Percentiles rank a stretch among this genome's conserved stretches.
Conservation (phyloP, 2,113 vertebrate species). For the Heterotis niloticus region DNA sequence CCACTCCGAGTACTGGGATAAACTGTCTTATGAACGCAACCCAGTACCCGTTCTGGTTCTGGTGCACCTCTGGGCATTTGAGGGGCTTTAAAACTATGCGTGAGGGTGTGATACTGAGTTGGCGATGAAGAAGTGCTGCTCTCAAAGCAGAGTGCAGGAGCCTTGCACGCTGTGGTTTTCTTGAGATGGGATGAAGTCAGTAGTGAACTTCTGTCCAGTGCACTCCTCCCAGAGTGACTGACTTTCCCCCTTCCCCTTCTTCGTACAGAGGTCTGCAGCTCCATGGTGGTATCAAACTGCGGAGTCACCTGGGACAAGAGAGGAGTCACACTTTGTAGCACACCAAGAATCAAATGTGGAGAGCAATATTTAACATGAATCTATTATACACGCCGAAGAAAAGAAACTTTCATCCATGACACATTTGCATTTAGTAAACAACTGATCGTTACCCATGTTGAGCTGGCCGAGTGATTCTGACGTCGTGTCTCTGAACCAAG, state of each 20-base stretch:
- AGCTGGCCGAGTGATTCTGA: conserved; percentile 28
- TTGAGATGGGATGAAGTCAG: conserved; percentile 34
- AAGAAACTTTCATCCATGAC: too few species aligned
- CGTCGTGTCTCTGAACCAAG: conserved; percentile 62
- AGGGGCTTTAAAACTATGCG: conserved; percentile 14
- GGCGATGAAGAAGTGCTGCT: conserved; percentile 32
- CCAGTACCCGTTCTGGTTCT: conserved; percentile 9
- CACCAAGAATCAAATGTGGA: too few species aligned
- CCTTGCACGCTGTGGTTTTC: conserved; percentile 62
- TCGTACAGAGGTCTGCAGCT: conserved; percentile 29
- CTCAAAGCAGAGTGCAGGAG: conserved; percentile 67
- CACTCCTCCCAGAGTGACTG: conserved; percentile 34
- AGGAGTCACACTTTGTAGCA: background rate
- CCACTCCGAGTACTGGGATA: background rate
- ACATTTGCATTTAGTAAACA: background rate
- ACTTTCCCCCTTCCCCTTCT: conserved; percentile 38
- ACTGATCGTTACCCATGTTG: conserved; percentile 53
- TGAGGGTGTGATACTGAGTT: conserved; percentile 22
- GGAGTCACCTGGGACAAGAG: conserved; percentile 68
- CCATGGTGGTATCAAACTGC: conserved; percentile 66
- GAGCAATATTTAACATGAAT: too few species aligned
- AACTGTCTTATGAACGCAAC: conserved; percentile 3
- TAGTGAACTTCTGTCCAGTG: conserved; percentile 40
- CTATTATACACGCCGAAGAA: too few species aligned
- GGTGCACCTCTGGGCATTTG: background rate